Evolutionary conservation across 2,888 invertebrate genomes (phyloP).

Genomic region (Tinea semifulvella): DNA sequence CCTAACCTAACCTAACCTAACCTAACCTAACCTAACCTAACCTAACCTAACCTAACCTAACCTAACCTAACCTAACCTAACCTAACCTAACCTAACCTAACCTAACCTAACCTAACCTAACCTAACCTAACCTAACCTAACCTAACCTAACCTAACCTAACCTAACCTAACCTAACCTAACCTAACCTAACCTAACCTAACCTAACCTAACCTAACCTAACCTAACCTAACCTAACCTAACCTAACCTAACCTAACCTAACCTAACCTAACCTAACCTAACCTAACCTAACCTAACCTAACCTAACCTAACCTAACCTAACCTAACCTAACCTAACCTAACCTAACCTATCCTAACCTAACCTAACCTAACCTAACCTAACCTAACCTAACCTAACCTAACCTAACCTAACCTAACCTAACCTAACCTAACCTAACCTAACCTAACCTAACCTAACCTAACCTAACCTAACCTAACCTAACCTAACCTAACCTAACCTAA

Average conservation of each 20-base stretch:
- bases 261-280: slow-evolving; percentile 14
- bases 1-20: slow-evolving; percentile 15
- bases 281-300: slow-evolving; percentile 14
- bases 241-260: slow-evolving; percentile 15
- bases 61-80: slow-evolving; percentile 15
- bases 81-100: slow-evolving; percentile 15
- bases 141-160: slow-evolving; percentile 15
- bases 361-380: slow-evolving; percentile 10
- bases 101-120: slow-evolving; percentile 15
- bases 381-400: slow-evolving; percentile 4
- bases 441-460: slow-evolving; percentile 14
- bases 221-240: slow-evolving; percentile 15
- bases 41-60: slow-evolving; percentile 15
- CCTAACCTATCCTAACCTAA: slow-evolving; percentile 7
- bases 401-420: slow-evolving; percentile 7
- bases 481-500: slow-evolving; percentile 12
- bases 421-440: slow-evolving; percentile 4
- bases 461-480: slow-evolving; percentile 8
- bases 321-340: slow-evolving; percentile 17
- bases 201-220: slow-evolving; percentile 15
- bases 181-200: slow-evolving; percentile 15
- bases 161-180: slow-evolving; percentile 15
- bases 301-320: slow-evolving; percentile 16
- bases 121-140: slow-evolving; percentile 15
- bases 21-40: slow-evolving; percentile 15